Evolutionary conservation across 2,888 invertebrate genomes (phyloP).

Genomic region (Acleris literana): DNA sequence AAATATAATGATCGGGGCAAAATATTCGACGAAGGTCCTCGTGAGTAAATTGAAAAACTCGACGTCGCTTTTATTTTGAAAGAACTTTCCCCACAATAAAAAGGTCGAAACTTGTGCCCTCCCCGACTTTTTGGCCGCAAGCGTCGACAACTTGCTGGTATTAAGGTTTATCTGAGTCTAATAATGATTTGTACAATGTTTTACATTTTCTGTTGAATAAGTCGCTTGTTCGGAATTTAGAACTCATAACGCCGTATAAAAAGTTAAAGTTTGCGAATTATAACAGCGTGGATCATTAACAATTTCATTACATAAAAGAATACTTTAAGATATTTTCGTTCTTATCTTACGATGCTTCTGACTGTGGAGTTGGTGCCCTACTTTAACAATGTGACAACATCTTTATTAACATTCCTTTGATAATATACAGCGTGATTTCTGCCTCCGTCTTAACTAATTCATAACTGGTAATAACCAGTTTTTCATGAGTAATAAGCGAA

Average conservation of each 20-base stretch:
- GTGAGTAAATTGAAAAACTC: slow-evolving; percentile 36
- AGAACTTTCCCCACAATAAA: slow-evolving; percentile 34
- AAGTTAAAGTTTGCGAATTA: neutral
- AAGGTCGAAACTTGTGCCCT: slow-evolving; percentile 25
- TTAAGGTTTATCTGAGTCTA: slow-evolving; percentile 25
- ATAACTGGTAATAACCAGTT: too few relatives aligned
- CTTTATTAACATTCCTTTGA: too few relatives aligned
- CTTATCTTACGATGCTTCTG: neutral
- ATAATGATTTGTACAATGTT: slow-evolving; percentile 32
- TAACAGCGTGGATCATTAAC: too few relatives aligned
- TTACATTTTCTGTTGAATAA: slow-evolving; percentile 27
- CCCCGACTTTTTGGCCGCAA: slow-evolving; percentile 21
- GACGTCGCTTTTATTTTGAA: slow-evolving; percentile 22
- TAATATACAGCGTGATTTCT: neutral
- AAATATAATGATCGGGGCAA: slow-evolving; percentile 30
- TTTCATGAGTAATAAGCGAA: too few relatives aligned
- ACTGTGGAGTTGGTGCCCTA: neutral
- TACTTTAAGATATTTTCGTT: neutral
- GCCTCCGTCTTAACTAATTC: too few relatives aligned
- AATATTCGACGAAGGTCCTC: slow-evolving; percentile 29
- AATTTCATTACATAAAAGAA: too few relatives aligned
- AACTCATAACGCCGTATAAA: neutral
- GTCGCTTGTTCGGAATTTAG: slow-evolving; percentile 3
- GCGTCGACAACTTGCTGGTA: slow-evolving; percentile 8
- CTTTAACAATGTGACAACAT: neutral